Evolutionary conservation across 2,113 vertebrate species (phyloP).

Genomic region (Antidorcas marsupialis): DNA sequence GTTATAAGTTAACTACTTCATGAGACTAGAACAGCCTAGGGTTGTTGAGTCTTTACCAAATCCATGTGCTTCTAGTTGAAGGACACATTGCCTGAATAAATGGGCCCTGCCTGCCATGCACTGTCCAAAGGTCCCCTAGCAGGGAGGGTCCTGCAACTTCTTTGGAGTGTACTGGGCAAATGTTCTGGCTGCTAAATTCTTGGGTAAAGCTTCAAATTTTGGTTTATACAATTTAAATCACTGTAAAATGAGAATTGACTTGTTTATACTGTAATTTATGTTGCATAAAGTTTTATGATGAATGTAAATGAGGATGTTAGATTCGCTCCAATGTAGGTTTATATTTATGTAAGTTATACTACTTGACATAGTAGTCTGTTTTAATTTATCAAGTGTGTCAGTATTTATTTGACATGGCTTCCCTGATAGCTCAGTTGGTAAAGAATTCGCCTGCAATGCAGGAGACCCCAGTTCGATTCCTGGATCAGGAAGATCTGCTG

Average conservation of each 20-base stretch:
- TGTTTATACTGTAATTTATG: not conserved
- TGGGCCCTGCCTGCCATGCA: not conserved
- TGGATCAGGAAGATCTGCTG: not conserved
- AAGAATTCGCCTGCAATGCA: not conserved
- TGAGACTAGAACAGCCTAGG: not conserved
- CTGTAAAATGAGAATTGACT: not conserved
- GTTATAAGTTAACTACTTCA: not conserved
- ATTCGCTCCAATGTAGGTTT: not conserved
- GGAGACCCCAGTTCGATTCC: not conserved
- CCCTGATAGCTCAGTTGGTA: not conserved
- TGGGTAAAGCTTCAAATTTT: not conserved
- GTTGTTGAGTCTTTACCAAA: not conserved
- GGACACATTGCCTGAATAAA: not conserved
- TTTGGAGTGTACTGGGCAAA: not conserved
- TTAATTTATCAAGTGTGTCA: not conserved
- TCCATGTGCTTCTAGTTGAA: not conserved
- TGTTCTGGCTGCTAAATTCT: not conserved
- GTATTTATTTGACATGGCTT: not conserved
- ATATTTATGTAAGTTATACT: not conserved
- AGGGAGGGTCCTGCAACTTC: not conserved
- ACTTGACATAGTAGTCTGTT: not conserved
- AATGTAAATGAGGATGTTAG: not conserved
- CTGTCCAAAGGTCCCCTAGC: not conserved
- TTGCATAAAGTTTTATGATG: not conserved
- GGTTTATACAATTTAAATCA: not conserved